Percentiles rank a stretch among this genome's conserved stretches.
These are phyloP conservation scores for Melitaea athalia DNA, from an alignment of 2,888 invertebrate genomes.

Conservation along the genomic window DNA sequence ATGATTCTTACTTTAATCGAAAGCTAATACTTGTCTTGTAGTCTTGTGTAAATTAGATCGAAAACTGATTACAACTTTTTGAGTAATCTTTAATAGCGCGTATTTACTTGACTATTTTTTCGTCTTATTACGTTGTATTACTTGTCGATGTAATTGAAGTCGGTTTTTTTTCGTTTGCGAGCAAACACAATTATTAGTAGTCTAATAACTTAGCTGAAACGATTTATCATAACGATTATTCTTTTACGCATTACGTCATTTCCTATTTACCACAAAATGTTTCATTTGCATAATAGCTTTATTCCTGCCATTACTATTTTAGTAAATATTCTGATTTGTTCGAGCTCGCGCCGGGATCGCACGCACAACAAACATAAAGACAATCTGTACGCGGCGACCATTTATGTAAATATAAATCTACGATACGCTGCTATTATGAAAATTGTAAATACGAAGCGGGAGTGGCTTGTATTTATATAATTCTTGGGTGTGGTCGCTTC, in stretches of 20 bases:
- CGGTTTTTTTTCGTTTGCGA: too few relatives aligned
- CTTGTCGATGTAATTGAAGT: too few relatives aligned
- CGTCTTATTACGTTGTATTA: too few relatives aligned
- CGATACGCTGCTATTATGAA: conserved; percentile 74
- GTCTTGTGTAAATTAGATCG: too few relatives aligned
- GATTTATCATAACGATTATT: conserved; percentile 62
- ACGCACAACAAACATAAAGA: conserved; percentile 81
- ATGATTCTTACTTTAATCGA: too few relatives aligned
- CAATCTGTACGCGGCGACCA: conserved; percentile 77
- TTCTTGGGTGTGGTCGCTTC: conserved; percentile 64
- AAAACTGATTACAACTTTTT: too few relatives aligned
- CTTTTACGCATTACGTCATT: conserved; percentile 75
- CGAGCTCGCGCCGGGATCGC: conserved; percentile 66
- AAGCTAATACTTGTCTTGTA: too few relatives aligned
- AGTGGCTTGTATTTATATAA: conserved; percentile 71
- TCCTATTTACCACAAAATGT: conserved; percentile 80
- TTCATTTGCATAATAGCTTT: conserved; percentile 82
- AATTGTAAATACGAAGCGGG: conserved; percentile 66
- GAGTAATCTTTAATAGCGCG: too few relatives aligned
- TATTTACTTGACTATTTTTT: too few relatives aligned
- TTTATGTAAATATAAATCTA: conserved; percentile 80
- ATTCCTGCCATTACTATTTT: conserved; percentile 79
- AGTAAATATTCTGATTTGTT: conserved; percentile 80
- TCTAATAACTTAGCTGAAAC: conserved; percentile 65
- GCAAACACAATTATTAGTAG: too few relatives aligned